Conservation (phyloP, 1,140 invertebrate species). For the Steinernema feltiae region DNA sequence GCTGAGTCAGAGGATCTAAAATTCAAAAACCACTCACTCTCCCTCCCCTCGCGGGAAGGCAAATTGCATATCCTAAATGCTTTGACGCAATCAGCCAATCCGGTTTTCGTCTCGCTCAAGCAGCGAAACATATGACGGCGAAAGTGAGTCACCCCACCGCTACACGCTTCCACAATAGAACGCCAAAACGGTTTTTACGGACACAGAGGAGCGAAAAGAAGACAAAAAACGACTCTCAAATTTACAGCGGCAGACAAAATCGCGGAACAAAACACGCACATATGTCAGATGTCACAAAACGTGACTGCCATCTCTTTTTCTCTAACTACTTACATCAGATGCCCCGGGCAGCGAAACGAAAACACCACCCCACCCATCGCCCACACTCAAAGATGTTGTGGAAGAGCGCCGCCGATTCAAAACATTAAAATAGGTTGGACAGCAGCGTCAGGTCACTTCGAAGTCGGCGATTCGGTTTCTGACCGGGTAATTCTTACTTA, state of each 20-base stretch:
- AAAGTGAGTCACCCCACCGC: background rate
- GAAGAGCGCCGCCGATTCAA: background rate
- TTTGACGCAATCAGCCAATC: background rate
- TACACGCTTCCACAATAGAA: no score
- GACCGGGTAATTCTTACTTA: background rate
- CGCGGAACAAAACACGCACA: background rate
- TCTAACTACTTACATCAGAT: constrained; percentile 7
- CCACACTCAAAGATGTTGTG: background rate
- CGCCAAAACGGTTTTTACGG: no score
- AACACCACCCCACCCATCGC: background rate
- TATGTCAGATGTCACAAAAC: constrained; percentile 7
- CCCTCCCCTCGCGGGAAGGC: background rate
- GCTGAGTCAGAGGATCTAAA: background rate
- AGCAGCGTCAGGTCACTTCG: background rate
- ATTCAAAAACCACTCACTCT: background rate
- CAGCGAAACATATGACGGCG: background rate
- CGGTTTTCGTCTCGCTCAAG: background rate
- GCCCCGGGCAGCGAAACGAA: background rate
- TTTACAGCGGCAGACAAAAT: background rate
- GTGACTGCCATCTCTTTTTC: background rate
- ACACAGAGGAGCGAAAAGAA: background rate
- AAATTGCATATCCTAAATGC: background rate
- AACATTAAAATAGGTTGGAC: background rate
- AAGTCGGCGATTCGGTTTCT: no score
- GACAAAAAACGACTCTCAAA: background rate